Conservation (phyloP, 2,888 invertebrate species). For the Drosophila greeni region DNA sequence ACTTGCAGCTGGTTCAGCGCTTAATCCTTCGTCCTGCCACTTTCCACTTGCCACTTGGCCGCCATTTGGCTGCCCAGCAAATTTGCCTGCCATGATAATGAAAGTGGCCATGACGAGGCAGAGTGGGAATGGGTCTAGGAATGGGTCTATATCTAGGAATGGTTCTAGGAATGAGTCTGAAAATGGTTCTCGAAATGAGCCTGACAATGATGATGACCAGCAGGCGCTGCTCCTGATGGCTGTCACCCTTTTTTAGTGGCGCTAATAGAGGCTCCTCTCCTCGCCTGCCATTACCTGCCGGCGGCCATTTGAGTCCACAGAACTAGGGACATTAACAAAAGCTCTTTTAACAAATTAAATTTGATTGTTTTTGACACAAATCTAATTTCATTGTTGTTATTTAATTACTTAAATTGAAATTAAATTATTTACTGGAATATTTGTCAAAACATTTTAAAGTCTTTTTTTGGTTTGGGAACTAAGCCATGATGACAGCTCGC, state of each 20-base stretch:
- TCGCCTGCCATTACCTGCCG: conserved; percentile 2
- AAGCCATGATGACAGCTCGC: neutral
- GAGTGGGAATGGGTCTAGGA: conserved; percentile 5
- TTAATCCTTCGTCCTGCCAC: conserved; percentile 32
- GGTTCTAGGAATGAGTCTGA: too few species aligned
- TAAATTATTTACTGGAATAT: neutral
- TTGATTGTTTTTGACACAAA: neutral
- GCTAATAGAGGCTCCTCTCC: conserved; percentile 4
- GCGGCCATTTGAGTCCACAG: conserved; percentile 1
- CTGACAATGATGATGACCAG: conserved; percentile 9
- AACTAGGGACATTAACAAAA: neutral
- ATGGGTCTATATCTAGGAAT: neutral
- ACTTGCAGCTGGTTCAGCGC: conserved; percentile 26
- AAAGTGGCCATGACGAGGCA: conserved; percentile 19
- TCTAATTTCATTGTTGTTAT: neutral
- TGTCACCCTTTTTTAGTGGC: conserved; percentile 2
- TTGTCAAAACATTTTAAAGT: neutral
- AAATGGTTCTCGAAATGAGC: neutral
- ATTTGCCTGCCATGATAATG: conserved; percentile 38
- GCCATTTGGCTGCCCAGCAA: conserved; percentile 28
- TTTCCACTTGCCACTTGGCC: conserved; percentile 48
- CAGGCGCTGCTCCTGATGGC: conserved; percentile 13
- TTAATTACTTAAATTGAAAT: neutral
- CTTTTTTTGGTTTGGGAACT: too few species aligned
- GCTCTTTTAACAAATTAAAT: neutral